Conservation (phyloP, 1,140 invertebrate genomes). For the Aphelinus atriplicis region DNA sequence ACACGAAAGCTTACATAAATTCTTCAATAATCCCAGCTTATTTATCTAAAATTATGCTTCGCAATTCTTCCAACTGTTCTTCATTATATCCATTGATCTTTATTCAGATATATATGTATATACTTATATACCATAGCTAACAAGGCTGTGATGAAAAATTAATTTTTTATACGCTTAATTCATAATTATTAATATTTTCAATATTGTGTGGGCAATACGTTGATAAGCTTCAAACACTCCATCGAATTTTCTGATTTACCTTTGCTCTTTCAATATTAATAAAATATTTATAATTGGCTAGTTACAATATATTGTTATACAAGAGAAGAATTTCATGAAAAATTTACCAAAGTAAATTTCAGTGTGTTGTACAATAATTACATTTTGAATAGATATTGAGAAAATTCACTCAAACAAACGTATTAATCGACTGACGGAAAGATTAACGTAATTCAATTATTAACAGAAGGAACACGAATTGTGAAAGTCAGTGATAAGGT, state of each 20-base stretch:
- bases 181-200: neutral
- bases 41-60: conserved; percentile 25
- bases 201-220: neutral
- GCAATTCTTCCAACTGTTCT: neutral
- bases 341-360: neutral
- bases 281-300: neutral
- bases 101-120: too few relatives aligned
- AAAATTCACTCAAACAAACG: too few relatives aligned
- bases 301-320: neutral
- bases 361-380: conserved; percentile 16
- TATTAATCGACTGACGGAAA: too few relatives aligned
- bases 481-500: too few relatives aligned
- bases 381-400: neutral
- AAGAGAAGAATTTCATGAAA: neutral
- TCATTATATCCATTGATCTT: conserved; percentile 9
- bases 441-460: too few relatives aligned
- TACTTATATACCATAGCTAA: neutral
- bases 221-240: neutral
- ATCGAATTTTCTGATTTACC: too few relatives aligned
- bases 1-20: conserved; percentile 17
- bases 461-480: too few relatives aligned
- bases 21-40: conserved; percentile 11
- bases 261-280: neutral
- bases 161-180: conserved; percentile 9
- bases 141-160: conserved; percentile 15